These are phyloP conservation scores for Orthonyx spaldingii DNA, from an alignment of 2,113 vertebrate genomes.

Conservation along the genomic window DNA sequence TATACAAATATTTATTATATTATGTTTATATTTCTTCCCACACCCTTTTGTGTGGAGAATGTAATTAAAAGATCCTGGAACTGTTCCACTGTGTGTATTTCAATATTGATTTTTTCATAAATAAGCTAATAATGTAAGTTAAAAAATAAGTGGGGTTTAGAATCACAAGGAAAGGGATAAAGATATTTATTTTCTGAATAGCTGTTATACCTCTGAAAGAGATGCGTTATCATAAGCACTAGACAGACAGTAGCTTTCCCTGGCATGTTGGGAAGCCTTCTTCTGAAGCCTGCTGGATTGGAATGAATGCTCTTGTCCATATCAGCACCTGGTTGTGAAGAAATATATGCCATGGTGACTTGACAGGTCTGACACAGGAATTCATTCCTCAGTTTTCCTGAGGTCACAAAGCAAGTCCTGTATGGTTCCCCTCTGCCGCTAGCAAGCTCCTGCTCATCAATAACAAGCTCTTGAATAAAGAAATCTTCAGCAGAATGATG, in stretches of 20 bases:
- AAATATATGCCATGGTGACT: background rate
- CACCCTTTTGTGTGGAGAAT: background rate
- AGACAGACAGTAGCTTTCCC: background rate
- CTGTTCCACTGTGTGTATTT: background rate
- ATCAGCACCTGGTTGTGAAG: background rate
- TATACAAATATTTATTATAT: background rate
- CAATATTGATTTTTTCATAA: background rate
- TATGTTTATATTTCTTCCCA: background rate
- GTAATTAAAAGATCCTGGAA: background rate
- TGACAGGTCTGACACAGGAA: background rate
- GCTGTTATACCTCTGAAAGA: background rate
- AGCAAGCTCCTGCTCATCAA: background rate
- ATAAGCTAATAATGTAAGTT: background rate
- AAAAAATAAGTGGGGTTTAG: background rate
- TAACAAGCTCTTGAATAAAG: background rate
- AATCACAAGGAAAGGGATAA: background rate
- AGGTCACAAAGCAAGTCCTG: background rate
- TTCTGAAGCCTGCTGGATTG: background rate
- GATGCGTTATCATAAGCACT: background rate
- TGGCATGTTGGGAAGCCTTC: background rate
- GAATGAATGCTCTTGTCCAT: background rate
- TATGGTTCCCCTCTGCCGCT: background rate
- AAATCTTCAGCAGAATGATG: background rate
- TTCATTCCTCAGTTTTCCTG: background rate
- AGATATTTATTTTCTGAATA: background rate